phyloP scores from a whole-genome alignment of 1,140 invertebrate genomes.

The Sipha flava region DNA sequence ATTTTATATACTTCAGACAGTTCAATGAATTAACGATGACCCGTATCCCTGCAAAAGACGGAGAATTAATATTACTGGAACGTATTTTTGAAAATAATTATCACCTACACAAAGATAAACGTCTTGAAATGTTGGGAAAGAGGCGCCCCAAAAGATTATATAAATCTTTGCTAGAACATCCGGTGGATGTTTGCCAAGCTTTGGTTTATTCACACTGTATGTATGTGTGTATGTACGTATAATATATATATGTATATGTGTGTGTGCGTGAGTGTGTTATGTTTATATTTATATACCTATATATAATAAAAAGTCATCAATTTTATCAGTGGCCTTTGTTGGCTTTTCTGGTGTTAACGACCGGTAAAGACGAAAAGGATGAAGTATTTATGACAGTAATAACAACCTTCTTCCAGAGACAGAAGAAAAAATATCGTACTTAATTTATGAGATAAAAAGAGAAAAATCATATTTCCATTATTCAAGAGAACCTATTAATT shows the following conservation, averaged over 20 bases:
- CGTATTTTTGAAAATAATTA: neutral
- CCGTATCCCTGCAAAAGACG: neutral
- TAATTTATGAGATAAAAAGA: slow-evolving; percentile 9
- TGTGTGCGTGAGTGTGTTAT: neutral
- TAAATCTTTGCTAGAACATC: slow-evolving; percentile 8
- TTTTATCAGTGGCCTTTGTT: slow-evolving; percentile 15
- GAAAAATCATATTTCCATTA: slow-evolving; percentile 20
- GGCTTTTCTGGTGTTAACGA: slow-evolving; percentile 2
- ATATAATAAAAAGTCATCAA: neutral
- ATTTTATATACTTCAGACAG: neutral
- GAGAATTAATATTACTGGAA: neutral
- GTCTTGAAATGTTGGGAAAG: neutral
- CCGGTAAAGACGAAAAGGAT: slow-evolving; percentile 8
- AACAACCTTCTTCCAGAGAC: neutral
- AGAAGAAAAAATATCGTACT: neutral
- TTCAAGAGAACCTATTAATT: neutral
- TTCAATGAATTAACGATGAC: neutral
- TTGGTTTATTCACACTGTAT: neutral
- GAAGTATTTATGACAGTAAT: slow-evolving; percentile 16
- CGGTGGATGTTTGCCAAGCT: slow-evolving; percentile 19
- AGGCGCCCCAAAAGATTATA: neutral
- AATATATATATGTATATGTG: neutral
- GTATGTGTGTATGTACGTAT: neutral
- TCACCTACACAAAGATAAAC: neutral
- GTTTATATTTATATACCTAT: neutral